Percentiles rank a stretch among this genome's conserved stretches.
Evolutionary conservation across 2,113 vertebrate species (phyloP).

Genomic region (Bubo scandiacus): DNA sequence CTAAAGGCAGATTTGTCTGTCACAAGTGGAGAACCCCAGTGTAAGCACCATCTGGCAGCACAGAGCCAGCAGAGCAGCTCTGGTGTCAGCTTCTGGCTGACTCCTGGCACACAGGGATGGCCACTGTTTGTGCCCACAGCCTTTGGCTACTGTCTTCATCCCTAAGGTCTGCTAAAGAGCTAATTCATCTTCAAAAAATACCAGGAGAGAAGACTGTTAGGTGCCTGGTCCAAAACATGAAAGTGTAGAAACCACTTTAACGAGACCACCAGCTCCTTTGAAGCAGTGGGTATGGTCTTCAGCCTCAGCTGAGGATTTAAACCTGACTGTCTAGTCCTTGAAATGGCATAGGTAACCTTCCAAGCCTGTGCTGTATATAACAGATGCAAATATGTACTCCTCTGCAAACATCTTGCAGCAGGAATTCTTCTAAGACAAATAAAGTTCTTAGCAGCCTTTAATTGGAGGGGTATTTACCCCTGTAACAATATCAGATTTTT

Average conservation of each 20-base stretch:
- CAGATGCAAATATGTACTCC: neutral
- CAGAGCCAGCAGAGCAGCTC: neutral
- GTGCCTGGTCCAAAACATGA: accelerated
- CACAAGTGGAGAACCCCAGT: accelerated
- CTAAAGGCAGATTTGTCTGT: neutral
- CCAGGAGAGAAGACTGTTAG: neutral
- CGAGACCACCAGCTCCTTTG: neutral
- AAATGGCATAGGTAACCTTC: neutral
- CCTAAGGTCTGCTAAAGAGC: neutral
- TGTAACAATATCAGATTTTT: neutral
- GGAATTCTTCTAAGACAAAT: neutral
- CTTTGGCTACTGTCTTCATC: neutral
- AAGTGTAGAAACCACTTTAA: neutral
- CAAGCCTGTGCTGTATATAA: neutral
- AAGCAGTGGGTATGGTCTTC: neutral
- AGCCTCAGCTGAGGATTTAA: neutral
- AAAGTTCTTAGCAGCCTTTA: neutral
- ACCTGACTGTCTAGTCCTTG: neutral
- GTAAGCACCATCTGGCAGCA: neutral
- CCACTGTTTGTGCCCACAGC: no score
- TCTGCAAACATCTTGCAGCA: neutral
- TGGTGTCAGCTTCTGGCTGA: neutral
- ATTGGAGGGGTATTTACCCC: neutral
- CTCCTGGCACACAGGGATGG: neutral
- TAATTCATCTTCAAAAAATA: neutral